A percentile compares a stretch with the other conserved stretches of the same genome.
phyloP scores from a whole-genome alignment of 2,113 vertebrate species.

The Taxidea taxus region DNA sequence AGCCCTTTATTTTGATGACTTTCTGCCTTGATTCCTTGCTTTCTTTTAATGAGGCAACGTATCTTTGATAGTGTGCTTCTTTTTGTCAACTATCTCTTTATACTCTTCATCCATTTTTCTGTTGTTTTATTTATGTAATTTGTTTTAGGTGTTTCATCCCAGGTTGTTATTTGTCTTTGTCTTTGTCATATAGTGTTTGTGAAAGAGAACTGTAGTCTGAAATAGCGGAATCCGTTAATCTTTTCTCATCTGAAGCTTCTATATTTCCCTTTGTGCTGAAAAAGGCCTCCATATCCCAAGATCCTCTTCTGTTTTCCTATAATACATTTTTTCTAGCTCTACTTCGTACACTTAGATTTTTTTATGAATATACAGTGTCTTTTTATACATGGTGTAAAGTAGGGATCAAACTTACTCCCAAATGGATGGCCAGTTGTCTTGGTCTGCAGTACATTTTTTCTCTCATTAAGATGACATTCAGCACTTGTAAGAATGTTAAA shows the following conservation, averaged over 20 bases:
- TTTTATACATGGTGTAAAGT: neutral
- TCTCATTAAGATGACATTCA: neutral
- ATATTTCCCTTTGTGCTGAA: neutral
- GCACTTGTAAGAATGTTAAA: neutral
- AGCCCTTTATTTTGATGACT: neutral
- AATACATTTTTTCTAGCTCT: neutral
- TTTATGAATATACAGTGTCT: neutral
- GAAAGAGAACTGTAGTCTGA: neutral
- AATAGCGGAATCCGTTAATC: neutral
- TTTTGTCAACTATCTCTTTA: neutral
- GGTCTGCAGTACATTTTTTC: neutral
- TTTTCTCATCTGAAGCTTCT: neutral
- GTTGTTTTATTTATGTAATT: neutral
- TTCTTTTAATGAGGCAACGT: neutral
- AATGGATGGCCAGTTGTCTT: neutral
- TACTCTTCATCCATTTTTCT: neutral
- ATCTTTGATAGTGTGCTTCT: neutral
- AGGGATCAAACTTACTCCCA: neutral
- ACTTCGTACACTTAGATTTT: neutral
- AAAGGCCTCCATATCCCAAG: neutral
- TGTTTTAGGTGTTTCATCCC: neutral
- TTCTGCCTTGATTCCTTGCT: neutral
- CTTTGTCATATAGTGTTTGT: neutral
- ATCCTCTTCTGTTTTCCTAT: neutral
- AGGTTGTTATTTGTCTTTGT: neutral